Percentiles rank a stretch among this genome's conserved stretches.
Evolutionary conservation across 2,113 vertebrate species (phyloP).

Genomic region (Hypomesus transpacificus): DNA sequence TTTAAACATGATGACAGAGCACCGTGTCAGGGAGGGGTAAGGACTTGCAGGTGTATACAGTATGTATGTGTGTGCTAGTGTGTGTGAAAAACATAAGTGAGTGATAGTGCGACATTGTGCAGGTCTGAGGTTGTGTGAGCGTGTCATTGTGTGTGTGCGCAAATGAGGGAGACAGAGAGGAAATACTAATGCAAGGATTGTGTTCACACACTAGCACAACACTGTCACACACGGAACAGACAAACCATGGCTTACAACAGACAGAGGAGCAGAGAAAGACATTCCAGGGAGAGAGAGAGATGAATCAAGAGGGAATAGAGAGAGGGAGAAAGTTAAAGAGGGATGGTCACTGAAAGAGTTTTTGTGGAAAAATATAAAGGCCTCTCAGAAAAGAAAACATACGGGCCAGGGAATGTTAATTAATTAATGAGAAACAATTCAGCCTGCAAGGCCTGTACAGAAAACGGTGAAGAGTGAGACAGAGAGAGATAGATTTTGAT

Average conservation of each 20-base stretch:
- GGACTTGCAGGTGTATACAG: slow-evolving; percentile 53
- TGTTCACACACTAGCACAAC: too few species aligned
- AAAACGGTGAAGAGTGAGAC: slow-evolving; percentile 52
- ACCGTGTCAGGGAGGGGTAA: slow-evolving; percentile 23
- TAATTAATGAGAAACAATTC: slow-evolving; percentile 75
- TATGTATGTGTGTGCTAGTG: slow-evolving; percentile 1
- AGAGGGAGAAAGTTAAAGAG: slow-evolving; percentile 27
- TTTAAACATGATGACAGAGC: slow-evolving; percentile 64
- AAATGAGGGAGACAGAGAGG: neutral
- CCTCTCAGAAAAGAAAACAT: slow-evolving; percentile 71
- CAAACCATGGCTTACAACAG: slow-evolving; percentile 26
- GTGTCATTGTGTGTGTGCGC: slow-evolving; percentile 10
- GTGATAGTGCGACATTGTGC: neutral
- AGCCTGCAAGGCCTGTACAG: slow-evolving; percentile 40
- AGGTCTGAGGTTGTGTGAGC: neutral
- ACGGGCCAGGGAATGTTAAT: slow-evolving; percentile 74
- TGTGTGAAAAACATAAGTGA: slow-evolving; percentile 25
- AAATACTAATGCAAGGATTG: neutral
- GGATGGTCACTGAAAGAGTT: slow-evolving; percentile 61
- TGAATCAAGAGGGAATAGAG: slow-evolving; percentile 3
- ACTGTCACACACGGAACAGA: too few species aligned
- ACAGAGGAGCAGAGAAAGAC: slow-evolving; percentile 7
- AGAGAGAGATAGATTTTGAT: slow-evolving; percentile 35
- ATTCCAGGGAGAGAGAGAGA: neutral
- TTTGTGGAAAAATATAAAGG: slow-evolving; percentile 67